Evolutionary conservation across 2,888 invertebrate species (phyloP).

Genomic region (Minunthozetes semirufus): DNA sequence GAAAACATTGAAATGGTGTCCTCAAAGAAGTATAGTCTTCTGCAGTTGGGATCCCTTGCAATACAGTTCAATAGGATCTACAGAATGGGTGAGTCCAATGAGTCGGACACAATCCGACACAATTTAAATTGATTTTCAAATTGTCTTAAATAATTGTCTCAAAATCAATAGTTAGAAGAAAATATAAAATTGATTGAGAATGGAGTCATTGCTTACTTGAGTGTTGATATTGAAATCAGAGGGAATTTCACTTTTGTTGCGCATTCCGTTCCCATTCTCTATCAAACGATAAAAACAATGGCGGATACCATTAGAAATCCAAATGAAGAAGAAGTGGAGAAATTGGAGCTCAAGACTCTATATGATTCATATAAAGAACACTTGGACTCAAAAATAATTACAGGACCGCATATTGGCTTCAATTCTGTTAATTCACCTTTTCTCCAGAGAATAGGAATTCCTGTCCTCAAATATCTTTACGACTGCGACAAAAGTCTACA

Average conservation of each 20-base stretch:
- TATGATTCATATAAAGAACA: not conserved
- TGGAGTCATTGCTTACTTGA: slow-evolving; percentile 42
- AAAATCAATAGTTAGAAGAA: slow-evolving; percentile 40
- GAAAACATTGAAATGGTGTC: slow-evolving; percentile 50
- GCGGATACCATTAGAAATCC: slow-evolving; percentile 41
- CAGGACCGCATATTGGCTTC: not conserved
- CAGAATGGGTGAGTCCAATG: slow-evolving; percentile 48
- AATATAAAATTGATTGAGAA: slow-evolving; percentile 41
- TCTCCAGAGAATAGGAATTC: not conserved
- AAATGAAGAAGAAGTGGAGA: slow-evolving; percentile 8
- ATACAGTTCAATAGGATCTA: slow-evolving; percentile 52
- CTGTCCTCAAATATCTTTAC: not conserved
- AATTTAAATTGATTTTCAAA: no score
- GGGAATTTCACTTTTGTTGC: slow-evolving; percentile 40
- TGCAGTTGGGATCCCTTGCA: slow-evolving; percentile 54
- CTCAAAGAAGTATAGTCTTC: slow-evolving; percentile 51
- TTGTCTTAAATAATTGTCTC: no score
- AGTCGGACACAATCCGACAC: no score
- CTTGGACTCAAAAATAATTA: not conserved
- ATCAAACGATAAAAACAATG: slow-evolving; percentile 40
- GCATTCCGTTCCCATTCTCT: slow-evolving; percentile 41
- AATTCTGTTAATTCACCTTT: not conserved
- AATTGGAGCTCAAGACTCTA: no score
- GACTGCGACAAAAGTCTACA: not conserved
- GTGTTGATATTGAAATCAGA: slow-evolving; percentile 40